Evolutionary conservation across 2,888 invertebrate species (phyloP).

Genomic region (Parnassius mnemosyne): DNA sequence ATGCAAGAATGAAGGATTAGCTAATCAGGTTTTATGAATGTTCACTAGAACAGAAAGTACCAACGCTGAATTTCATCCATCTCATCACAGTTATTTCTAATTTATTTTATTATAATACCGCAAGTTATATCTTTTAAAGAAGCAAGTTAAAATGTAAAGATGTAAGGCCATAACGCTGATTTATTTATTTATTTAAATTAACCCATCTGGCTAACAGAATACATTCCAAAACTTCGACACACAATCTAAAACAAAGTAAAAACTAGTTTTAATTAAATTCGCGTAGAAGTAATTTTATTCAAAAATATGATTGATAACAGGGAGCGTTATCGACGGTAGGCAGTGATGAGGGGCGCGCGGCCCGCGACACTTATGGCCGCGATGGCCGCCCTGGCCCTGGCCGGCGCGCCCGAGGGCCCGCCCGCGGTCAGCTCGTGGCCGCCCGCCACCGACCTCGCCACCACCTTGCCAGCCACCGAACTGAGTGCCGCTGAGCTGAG

Average conservation of each 20-base stretch:
- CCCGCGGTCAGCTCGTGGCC: slow-evolving; percentile 24
- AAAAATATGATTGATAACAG: not conserved
- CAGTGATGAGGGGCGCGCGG: slow-evolving; percentile 31
- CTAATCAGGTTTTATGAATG: not conserved
- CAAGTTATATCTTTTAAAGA: too few species aligned
- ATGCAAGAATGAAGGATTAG: not conserved
- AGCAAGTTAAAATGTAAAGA: too few species aligned
- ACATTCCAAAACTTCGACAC: not conserved
- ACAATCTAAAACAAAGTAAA: not conserved
- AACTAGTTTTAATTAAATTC: too few species aligned
- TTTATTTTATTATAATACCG: too few species aligned
- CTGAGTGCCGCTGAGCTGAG: slow-evolving; percentile 32
- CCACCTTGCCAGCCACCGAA: slow-evolving; percentile 28
- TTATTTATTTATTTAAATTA: not conserved
- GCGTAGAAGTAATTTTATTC: not conserved
- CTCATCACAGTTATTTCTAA: too few species aligned
- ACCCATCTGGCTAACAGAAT: not conserved
- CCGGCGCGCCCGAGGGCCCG: slow-evolving; percentile 29
- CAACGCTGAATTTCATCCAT: too few species aligned
- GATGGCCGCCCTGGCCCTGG: slow-evolving; percentile 28
- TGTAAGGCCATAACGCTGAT: too few species aligned
- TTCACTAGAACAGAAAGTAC: too few species aligned
- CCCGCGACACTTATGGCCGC: slow-evolving; percentile 33
- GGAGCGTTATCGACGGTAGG: slow-evolving; percentile 16
- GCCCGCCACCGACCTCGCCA: slow-evolving; percentile 22